Conservation (phyloP, 2,888 invertebrate species). For the Aphidius colemani region DNA sequence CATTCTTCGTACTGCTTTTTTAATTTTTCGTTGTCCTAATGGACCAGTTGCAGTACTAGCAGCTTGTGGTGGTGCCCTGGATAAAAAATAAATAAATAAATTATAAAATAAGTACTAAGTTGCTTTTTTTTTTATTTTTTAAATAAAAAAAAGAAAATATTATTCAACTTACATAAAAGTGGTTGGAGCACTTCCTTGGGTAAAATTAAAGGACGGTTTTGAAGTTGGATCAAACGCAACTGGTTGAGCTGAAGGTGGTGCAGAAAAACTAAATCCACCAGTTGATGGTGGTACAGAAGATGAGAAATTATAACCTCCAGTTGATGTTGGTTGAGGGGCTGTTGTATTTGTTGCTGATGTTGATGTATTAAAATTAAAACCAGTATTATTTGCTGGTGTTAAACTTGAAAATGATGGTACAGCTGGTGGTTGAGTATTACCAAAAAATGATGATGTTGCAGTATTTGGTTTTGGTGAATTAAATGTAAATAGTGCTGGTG, state of each 20-base stretch:
- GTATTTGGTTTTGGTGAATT: too few species aligned
- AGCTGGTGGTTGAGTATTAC: too few species aligned
- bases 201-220: conserved; percentile 62
- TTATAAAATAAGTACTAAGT: conserved; percentile 7
- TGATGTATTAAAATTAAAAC: too few species aligned
- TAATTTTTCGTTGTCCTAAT: conserved; percentile 55
- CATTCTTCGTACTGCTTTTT: conserved; percentile 61
- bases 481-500: too few species aligned
- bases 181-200: conserved; percentile 58
- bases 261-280: conserved; percentile 52
- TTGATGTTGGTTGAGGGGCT: conserved; percentile 6
- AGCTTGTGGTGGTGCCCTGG: conserved; percentile 44
- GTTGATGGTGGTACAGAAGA: too few species aligned
- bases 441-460: too few species aligned
- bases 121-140: not conserved
- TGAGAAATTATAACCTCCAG: conserved; percentile 20
- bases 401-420: too few species aligned
- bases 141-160: conserved; percentile 4
- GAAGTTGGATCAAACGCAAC: conserved; percentile 59
- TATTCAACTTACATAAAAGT: conserved; percentile 60
- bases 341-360: conserved; percentile 14
- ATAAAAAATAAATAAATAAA: conserved; percentile 21
- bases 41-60: conserved; percentile 22
- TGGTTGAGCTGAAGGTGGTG: conserved; percentile 36
- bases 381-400: too few species aligned